phyloP scores from a whole-genome alignment of 1,140 invertebrate genomes.

The Aporrectodea caliginosa region DNA sequence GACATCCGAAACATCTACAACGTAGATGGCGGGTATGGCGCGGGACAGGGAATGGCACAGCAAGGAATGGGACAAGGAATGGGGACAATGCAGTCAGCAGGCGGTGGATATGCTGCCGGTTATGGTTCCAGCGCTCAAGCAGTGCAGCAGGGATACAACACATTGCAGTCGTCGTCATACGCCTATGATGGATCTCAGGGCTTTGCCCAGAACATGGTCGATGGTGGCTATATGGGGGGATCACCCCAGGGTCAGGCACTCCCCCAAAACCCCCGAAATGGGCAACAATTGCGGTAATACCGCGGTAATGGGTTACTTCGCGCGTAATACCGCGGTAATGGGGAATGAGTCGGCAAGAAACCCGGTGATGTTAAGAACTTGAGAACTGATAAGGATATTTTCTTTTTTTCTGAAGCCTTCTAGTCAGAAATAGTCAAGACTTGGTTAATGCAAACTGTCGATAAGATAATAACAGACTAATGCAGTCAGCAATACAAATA shows the following conservation, averaged over 20 bases:
- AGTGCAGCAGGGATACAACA: background rate
- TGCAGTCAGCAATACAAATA: no score
- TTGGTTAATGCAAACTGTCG: no score
- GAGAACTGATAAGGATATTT: no score
- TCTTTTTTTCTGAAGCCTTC: no score
- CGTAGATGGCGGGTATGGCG: background rate
- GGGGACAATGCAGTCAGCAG: background rate
- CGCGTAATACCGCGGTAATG: no score
- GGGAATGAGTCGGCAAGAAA: no score
- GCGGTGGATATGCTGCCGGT: background rate
- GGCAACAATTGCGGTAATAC: no score
- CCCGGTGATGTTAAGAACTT: no score
- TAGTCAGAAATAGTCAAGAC: no score
- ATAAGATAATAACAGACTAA: no score
- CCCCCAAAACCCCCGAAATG: no score
- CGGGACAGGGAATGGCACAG: background rate
- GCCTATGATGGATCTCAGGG: background rate
- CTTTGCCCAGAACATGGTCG: background rate
- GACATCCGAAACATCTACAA: background rate
- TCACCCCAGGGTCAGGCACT: slow-evolving; percentile 13
- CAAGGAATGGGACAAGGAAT: background rate
- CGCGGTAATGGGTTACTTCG: no score
- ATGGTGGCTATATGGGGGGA: background rate
- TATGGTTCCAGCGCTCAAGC: background rate
- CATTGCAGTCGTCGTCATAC: background rate